phyloP scores from a whole-genome alignment of 2,113 vertebrate genomes.

The Ploceus nigricollis region DNA sequence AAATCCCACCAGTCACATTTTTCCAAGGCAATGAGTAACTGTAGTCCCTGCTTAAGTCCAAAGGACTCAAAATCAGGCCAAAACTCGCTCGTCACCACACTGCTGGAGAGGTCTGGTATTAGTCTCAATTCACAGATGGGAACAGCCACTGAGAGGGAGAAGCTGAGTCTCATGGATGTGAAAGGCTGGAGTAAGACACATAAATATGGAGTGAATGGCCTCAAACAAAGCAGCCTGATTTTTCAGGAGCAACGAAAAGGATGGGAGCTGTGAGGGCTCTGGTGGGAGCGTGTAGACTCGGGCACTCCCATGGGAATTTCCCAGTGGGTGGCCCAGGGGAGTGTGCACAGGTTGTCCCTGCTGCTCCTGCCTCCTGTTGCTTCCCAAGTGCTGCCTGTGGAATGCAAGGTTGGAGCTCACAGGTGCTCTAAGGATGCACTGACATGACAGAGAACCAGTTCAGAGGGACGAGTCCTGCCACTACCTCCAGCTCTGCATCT shows the following conservation, averaged over 20 bases:
- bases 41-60: neutral
- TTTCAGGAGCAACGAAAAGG: neutral
- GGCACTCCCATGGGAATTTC: neutral
- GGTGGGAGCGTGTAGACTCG: fast-evolving
- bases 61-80: neutral
- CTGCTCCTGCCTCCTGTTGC: neutral
- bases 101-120: neutral
- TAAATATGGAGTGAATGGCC: neutral
- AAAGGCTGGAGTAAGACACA: neutral
- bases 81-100: neutral
- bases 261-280: neutral
- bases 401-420: neutral
- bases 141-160: neutral
- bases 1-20: neutral
- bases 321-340: fast-evolving
- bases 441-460: fast-evolving
- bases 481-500: neutral
- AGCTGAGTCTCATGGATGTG: neutral
- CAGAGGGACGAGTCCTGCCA: fast-evolving
- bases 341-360: neutral
- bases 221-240: neutral
- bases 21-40: neutral
- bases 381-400: neutral
- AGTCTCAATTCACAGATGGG: neutral
- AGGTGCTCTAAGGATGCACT: neutral